These are phyloP conservation scores for Phorcus lineatus DNA, from an alignment of 2,888 invertebrate genomes.

Conservation along the genomic window DNA sequence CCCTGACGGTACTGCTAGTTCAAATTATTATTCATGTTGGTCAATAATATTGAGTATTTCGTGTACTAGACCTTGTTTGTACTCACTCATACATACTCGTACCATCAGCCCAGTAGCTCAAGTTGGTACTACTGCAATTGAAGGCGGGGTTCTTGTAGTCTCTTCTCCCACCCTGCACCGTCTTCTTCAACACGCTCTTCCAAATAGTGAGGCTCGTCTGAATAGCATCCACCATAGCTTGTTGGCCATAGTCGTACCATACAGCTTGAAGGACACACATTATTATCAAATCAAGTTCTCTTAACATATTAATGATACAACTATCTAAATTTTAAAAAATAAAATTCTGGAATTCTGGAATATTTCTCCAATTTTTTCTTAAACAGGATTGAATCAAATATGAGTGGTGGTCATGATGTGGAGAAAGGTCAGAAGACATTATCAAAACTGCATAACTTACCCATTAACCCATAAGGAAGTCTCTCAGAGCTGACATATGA, in stretches of 20 bases:
- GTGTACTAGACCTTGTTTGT: background rate
- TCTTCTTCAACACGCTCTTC: slow-evolving; percentile 50
- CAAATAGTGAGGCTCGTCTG: slow-evolving; percentile 51
- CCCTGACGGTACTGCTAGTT: no score
- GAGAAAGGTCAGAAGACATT: no score
- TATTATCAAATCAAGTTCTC: background rate
- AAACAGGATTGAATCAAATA: no score
- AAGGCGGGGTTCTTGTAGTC: slow-evolving; percentile 1
- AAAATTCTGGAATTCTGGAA: no score
- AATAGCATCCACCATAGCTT: slow-evolving; percentile 50
- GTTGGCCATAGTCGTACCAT: slow-evolving; percentile 46
- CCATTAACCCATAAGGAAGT: slow-evolving; percentile 39
- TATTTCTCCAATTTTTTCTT: no score
- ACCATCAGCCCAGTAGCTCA: slow-evolving; percentile 50
- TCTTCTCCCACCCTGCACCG: slow-evolving; percentile 33
- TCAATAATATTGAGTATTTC: no score
- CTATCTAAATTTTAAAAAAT: no score
- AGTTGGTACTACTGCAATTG: slow-evolving; percentile 7
- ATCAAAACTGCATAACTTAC: background rate
- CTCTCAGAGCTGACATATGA: slow-evolving; percentile 22
- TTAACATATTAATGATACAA: no score
- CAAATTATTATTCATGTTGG: no score
- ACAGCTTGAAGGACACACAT: slow-evolving; percentile 41
- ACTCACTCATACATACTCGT: slow-evolving; percentile 46
- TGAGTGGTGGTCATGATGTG: background rate